Percentiles rank a stretch among this genome's conserved stretches.
Evolutionary conservation across 2,113 vertebrate genomes (phyloP).

Genomic region (Ascaphus truei): DNA sequence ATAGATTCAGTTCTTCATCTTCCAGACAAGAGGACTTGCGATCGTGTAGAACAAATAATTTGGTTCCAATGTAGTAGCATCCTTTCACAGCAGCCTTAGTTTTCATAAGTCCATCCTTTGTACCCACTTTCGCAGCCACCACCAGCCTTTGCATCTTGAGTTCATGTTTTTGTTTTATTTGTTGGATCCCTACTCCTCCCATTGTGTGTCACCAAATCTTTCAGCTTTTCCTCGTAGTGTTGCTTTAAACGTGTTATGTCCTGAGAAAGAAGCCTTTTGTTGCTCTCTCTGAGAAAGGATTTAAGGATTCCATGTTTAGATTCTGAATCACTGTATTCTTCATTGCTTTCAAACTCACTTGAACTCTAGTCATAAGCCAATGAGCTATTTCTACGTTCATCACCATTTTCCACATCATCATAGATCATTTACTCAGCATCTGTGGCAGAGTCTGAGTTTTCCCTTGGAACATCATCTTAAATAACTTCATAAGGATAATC

Average conservation of each 20-base stretch:
- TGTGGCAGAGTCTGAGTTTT: constrained; percentile 92
- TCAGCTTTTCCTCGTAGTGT: constrained; percentile 96
- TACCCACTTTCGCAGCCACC: constrained; percentile 89
- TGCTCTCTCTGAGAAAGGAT: constrained; percentile 84
- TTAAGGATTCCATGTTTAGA: constrained; percentile 76
- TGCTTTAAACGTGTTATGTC: constrained; percentile 94
- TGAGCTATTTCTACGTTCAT: constrained; percentile 85
- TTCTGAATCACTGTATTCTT: constrained; percentile 88
- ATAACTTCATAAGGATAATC: constrained; percentile 92
- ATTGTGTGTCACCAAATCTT: constrained; percentile 92
- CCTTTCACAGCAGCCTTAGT: constrained; percentile 93
- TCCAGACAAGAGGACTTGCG: constrained; percentile 71
- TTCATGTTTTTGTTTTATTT: constrained; percentile 92
- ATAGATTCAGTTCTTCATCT: constrained; percentile 79
- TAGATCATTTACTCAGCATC: constrained; percentile 92
- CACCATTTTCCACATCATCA: constrained; percentile 90
- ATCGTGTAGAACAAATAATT: constrained; percentile 79
- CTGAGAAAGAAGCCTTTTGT: constrained; percentile 87
- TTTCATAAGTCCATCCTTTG: constrained; percentile 91
- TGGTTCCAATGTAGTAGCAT: constrained; percentile 89
- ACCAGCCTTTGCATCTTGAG: constrained; percentile 95
- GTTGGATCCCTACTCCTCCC: constrained; percentile 89
- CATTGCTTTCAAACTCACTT: constrained; percentile 97
- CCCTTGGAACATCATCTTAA: constrained; percentile 92
- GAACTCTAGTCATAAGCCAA: constrained; percentile 93